These are phyloP conservation scores for Trachelus iudaicus DNA, from an alignment of 2,888 invertebrate species.

Conservation along the genomic window DNA sequence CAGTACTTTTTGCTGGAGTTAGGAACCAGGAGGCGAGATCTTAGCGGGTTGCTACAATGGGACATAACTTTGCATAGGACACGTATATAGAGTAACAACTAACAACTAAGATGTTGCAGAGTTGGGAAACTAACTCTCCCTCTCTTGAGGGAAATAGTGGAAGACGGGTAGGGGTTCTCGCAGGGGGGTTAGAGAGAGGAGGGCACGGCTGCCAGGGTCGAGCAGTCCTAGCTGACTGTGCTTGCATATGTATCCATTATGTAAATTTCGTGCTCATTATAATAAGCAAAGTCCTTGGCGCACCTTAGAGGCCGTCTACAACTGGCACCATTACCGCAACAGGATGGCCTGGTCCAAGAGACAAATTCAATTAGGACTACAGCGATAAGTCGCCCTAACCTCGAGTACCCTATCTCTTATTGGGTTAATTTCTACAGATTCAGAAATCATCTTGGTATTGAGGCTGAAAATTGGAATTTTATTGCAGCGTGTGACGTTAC, in stretches of 20 bases:
- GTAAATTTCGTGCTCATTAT: conserved; percentile 63
- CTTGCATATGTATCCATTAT: conserved; percentile 65
- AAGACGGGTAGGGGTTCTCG: conserved; percentile 4
- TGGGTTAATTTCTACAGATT: conserved; percentile 4
- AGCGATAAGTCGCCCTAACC: conserved; percentile 24
- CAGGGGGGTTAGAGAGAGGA: conserved; percentile 8
- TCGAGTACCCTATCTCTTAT: conserved; percentile 28
- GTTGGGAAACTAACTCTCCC: conserved; percentile 45
- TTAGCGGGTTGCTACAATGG: conserved; percentile 50
- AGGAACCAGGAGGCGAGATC: conserved; percentile 14
- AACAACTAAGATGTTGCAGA: conserved; percentile 61
- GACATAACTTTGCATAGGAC: conserved; percentile 58
- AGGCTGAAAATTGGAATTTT: not conserved
- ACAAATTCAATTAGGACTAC: conserved; percentile 60
- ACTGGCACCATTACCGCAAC: conserved; percentile 61
- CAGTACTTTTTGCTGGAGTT: conserved; percentile 42
- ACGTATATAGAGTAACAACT: conserved; percentile 57
- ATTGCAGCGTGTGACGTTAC: not conserved
- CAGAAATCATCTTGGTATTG: not conserved
- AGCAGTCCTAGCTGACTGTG: conserved; percentile 47
- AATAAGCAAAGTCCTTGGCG: conserved; percentile 62
- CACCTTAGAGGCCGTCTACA: conserved; percentile 55
- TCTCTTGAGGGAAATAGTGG: conserved; percentile 16
- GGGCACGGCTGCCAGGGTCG: conserved; percentile 40
- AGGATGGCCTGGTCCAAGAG: conserved; percentile 48